Base-by-base conservation (phyloP, 1,140 invertebrate genomes). In the Melanaphis sacchari region DNA sequence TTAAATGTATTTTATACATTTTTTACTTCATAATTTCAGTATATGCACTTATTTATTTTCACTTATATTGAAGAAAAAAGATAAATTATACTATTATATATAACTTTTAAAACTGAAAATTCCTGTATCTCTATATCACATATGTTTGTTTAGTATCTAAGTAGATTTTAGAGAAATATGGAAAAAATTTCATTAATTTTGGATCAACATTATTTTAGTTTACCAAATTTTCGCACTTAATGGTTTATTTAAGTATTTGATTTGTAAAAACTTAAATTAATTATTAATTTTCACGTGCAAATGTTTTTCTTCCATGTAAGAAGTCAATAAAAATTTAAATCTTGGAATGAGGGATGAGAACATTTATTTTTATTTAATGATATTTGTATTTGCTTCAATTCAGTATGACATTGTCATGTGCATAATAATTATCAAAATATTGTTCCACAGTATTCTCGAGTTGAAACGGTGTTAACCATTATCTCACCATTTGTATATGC, bases 391-490 rank as follows among this genome's bases (percentile, higher is more conserved):
- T 66, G 59, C 31, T 66, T 66, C 31, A 31, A n/a, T 66, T 66
- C 59, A n/a, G 59, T 5, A 66, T 15, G 59, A n/a, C 31, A 66
- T n/a, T n/a, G 26, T 31, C 59, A n/a, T 66, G 31, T 31, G 59
- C 31, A 66, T 66, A 66, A 66, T 66, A 66, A 66, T 66, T 66
- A 66, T 66, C 59, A 66, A 66, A n/a, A 66, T 66, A 66, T 66
- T n/a, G 46, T 52, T n/a, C 4, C 87, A 36, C 36, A 89, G 36
- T 11, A 9, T 91, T 66, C 26, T 76, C 6, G n/a, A 54, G 40
- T 43, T 40, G 38, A 21, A 59, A 76, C 90, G 31, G 54, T 76
- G 90, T 91, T 76, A 31, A 76, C 54, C 38, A 76, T 91, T 91
- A 43, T 76, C 54, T 76, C 26, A 3, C 5, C 41, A 38, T 31